Evolutionary conservation across 2,888 invertebrate species (phyloP).

Genomic region (Rotaria magnacalcarata): DNA sequence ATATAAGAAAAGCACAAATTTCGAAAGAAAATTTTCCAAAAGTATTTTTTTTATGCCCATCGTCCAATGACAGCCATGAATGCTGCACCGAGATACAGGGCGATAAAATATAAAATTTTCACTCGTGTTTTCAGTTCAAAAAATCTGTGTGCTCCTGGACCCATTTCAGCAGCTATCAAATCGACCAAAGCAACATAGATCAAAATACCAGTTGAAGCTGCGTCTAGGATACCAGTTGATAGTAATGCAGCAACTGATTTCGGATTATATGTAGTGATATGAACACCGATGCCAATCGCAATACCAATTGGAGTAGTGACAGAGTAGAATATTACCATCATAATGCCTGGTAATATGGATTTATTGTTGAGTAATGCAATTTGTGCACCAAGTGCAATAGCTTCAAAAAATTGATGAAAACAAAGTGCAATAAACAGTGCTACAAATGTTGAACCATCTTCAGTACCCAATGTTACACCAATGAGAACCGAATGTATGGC

Average conservation of each 20-base stretch:
- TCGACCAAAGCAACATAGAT: slow-evolving; percentile 6
- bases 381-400: slow-evolving; percentile 9
- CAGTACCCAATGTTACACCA: background rate
- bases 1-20: no score
- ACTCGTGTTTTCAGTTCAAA: background rate
- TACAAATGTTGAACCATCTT: background rate
- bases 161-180: background rate
- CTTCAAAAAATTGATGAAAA: slow-evolving; percentile 26
- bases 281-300: background rate
- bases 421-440: background rate
- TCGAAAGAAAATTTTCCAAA: background rate
- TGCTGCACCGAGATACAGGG: background rate
- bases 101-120: background rate
- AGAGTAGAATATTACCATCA: background rate
- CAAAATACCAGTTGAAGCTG: background rate
- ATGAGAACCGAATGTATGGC: background rate
- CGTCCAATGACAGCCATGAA: background rate
- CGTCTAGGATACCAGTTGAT: background rate
- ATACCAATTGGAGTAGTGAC: background rate
- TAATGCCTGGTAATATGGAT: background rate
- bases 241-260: background rate
- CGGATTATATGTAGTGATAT: background rate
- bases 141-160: background rate
- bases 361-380: background rate
- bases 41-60: background rate